Evolutionary conservation across 2,888 invertebrate genomes (phyloP).

Genomic region (Malthinus flaveolus): DNA sequence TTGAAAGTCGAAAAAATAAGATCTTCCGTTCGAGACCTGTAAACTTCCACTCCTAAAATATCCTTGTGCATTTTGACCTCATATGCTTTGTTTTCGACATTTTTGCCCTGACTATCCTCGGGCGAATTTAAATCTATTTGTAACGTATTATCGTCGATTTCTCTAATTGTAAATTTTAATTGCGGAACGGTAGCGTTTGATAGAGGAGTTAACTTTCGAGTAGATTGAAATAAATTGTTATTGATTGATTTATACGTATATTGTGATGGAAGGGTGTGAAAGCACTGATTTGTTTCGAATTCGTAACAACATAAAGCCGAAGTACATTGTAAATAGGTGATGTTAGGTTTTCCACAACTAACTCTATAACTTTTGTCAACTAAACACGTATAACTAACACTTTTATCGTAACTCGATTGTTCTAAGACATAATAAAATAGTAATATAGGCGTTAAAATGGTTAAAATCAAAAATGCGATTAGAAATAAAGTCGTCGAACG

Average conservation of each 20-base stretch:
- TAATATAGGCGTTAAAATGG: background rate
- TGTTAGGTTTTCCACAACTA: constrained; percentile 43
- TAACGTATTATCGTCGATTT: constrained; percentile 34
- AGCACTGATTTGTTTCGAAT: constrained; percentile 40
- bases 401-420: background rate
- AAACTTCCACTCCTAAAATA: constrained; percentile 40
- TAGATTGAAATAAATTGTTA: background rate
- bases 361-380: constrained; percentile 37
- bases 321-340: constrained; percentile 36
- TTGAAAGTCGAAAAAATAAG: constrained; percentile 58
- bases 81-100: constrained; percentile 33
- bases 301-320: constrained; percentile 46
- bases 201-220: constrained; percentile 6
- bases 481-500: background rate
- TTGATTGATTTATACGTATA: constrained; percentile 40
- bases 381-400: background rate
- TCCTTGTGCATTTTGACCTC: constrained; percentile 18
- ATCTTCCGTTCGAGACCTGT: constrained; percentile 38
- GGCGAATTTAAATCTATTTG: constrained; percentile 35
- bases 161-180: constrained; percentile 36
- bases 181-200: constrained; percentile 19
- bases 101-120: constrained; percentile 11
- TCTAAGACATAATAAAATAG: background rate
- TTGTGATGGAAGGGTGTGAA: constrained; percentile 48
- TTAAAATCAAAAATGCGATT: background rate